Base-by-base conservation (phyloP, 2,888 invertebrate genomes). In the Linhomoeus sp. region DNA sequence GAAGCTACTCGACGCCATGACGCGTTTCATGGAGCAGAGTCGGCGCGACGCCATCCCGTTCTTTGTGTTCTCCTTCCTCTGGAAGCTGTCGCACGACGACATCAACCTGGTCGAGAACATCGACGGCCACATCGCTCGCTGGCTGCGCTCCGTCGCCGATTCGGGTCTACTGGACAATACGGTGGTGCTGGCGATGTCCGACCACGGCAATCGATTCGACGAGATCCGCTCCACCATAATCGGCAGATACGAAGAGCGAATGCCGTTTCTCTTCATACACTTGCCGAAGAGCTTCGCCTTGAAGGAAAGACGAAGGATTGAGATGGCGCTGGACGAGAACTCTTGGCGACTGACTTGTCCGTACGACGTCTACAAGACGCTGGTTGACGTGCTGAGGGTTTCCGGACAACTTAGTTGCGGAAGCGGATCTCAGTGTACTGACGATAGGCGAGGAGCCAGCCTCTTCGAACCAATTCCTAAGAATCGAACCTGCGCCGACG, bases 321-420 rank as follows among this genome's bases (percentile, higher is more conserved):
- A 22, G 7, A 36, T 20, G 22, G 33, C 41, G 15, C 25, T 47
- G 29, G 33, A 25, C 24, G 49, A 48, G 3, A 69, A 67, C 52
- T 51, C 56, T 3, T 51, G 58, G 24, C 55, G 65, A 41, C 56
- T 69, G 15, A 62, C 67, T 3, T 66, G 67, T 3, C 67, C 66
- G 1, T 69, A 66, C 53, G 69, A 69, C 49, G 52, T 69, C 3
- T 60, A 66, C 50, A 64, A 64, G 45, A 67, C 67, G 7, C 48
- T 69, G 19, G 49, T 54, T 3, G 62, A 65, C 47, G 52, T 67
- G 41, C 47, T 50, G 17, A 33, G 33, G 12, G 33, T 33, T 33
- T 33, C 15, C 15, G 9, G 9, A 33, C 15, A 9, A 9, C 33
- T 33, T 12, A 33, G 15, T 33, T 15, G 33, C 33, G 15, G 40